Evolutionary conservation across 2,888 invertebrate species (phyloP).

Genomic region (Gastrophysa polygoni): DNA sequence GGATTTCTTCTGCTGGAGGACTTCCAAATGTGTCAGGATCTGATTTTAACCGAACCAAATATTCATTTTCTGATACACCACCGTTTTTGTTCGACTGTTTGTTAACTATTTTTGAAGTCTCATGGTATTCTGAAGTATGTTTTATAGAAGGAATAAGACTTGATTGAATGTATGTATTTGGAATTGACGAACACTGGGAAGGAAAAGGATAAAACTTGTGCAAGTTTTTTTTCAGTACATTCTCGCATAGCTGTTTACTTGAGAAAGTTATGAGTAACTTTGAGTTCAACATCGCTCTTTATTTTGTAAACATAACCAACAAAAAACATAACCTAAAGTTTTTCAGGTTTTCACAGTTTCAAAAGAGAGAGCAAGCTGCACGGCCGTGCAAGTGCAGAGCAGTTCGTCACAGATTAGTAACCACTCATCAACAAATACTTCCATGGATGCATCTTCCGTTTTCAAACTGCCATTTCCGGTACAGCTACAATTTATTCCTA

Average conservation of each 20-base stretch:
- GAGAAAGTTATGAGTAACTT: not conserved
- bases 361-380: too few species aligned
- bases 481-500: too few species aligned
- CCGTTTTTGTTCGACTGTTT: not conserved
- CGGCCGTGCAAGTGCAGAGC: too few species aligned
- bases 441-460: too few species aligned
- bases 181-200: not conserved
- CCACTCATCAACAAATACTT: too few species aligned
- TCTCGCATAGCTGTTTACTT: not conserved
- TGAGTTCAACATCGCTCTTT: not conserved
- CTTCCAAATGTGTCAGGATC: constrained; percentile 68
- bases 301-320: too few species aligned
- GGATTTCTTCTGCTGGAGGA: constrained; percentile 45
- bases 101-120: not conserved
- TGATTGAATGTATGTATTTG: not conserved
- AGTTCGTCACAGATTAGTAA: too few species aligned
- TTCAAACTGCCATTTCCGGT: too few species aligned
- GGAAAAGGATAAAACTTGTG: not conserved
- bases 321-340: too few species aligned
- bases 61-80: constrained; percentile 43
- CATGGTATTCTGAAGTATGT: not conserved
- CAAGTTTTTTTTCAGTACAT: not conserved
- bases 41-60: constrained; percentile 50
- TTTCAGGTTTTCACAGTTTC: too few species aligned
- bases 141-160: not conserved